Conservation (phyloP, 2,888 invertebrate species). For the Catocala sponsa region DNA sequence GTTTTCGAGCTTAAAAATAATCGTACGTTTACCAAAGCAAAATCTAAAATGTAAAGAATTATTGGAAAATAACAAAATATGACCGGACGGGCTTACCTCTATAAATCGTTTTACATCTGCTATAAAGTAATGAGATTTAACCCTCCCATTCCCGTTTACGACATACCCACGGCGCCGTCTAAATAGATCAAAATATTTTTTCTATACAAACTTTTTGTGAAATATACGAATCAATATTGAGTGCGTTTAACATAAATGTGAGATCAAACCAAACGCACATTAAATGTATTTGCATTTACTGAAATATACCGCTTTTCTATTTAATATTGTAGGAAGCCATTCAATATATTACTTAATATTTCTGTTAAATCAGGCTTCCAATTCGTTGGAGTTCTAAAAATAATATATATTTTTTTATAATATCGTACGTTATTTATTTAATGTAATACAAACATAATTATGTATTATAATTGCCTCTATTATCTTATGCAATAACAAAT, state of each 20-base stretch:
- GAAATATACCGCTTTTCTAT: not conserved
- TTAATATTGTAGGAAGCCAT: too few relatives aligned
- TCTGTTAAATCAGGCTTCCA: too few relatives aligned
- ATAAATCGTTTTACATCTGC: slow-evolving; percentile 85
- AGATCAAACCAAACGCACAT: not conserved
- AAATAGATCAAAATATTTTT: slow-evolving; percentile 77
- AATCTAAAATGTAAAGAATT: slow-evolving; percentile 70
- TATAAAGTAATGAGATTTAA: slow-evolving; percentile 86
- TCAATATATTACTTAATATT: too few relatives aligned
- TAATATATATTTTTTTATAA: too few relatives aligned
- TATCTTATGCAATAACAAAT: too few relatives aligned
- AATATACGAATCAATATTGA: slow-evolving; percentile 41
- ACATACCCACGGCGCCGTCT: slow-evolving; percentile 67
- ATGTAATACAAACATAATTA: too few relatives aligned
- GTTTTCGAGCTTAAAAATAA: slow-evolving; percentile 57
- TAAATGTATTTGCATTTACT: not conserved
- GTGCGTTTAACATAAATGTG: slow-evolving; percentile 6
- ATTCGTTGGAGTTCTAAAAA: too few relatives aligned
- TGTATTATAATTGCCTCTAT: too few relatives aligned
- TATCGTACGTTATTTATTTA: too few relatives aligned
- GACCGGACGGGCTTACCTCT: slow-evolving; percentile 72
- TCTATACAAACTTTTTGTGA: slow-evolving; percentile 50
- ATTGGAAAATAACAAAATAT: slow-evolving; percentile 85
- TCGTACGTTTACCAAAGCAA: slow-evolving; percentile 32
- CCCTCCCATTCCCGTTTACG: slow-evolving; percentile 82